A percentile compares a stretch with the other conserved stretches of the same genome.
Conservation (phyloP, 2,113 vertebrate species). For the Xenus cinereus region DNA sequence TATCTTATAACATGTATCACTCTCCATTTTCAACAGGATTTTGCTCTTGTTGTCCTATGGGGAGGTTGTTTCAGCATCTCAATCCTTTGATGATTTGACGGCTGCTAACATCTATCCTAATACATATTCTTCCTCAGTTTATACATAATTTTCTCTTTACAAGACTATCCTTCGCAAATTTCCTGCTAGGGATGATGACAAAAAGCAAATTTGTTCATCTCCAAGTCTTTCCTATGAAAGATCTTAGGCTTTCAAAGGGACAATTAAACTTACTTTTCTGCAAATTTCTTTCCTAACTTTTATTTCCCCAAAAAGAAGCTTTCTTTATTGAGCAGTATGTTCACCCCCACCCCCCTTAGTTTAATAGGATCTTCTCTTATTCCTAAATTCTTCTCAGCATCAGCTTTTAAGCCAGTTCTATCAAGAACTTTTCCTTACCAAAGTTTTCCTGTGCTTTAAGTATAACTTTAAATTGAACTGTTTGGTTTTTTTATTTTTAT, state of each 20-base stretch:
- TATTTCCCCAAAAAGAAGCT: background rate
- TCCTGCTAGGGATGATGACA: background rate
- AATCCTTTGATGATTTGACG: background rate
- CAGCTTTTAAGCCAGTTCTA: background rate
- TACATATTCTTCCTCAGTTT: background rate
- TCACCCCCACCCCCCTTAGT: background rate
- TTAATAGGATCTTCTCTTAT: background rate
- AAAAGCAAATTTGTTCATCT: background rate
- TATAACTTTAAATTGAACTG: background rate
- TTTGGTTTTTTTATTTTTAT: rapidly evolving
- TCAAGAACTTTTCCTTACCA: background rate
- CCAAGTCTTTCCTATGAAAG: background rate
- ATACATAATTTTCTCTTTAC: background rate
- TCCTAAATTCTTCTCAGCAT: background rate
- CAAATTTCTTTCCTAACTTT: background rate
- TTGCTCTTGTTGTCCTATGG: background rate
- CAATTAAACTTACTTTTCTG: background rate
- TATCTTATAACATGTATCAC: background rate
- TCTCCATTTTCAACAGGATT: background rate
- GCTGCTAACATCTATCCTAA: background rate
- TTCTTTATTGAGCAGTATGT: background rate
- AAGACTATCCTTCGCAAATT: background rate
- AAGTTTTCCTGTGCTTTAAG: background rate
- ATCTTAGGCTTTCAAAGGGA: background rate
- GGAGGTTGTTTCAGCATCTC: background rate